Conservation (phyloP, 2,888 invertebrate genomes). For the Cepaea hortensis region DNA sequence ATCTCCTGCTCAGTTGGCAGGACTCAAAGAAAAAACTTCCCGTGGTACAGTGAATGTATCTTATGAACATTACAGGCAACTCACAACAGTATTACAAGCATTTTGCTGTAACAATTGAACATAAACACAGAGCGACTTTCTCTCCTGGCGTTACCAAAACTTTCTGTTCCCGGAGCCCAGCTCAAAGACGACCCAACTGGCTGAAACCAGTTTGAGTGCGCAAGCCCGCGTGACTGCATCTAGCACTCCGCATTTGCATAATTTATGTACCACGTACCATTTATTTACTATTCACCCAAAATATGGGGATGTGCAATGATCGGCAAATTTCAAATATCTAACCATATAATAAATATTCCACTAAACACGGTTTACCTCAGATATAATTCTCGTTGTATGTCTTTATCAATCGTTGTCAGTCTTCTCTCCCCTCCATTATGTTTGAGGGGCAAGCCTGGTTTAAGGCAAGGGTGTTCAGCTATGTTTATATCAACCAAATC, state of each 20-base stretch:
- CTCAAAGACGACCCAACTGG: conserved; percentile 2
- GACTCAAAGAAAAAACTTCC: conserved; percentile 17
- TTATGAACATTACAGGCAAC: conserved; percentile 38
- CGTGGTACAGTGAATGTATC: background rate
- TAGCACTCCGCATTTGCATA: conserved; percentile 61
- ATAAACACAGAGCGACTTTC: conserved; percentile 26
- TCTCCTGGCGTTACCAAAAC: conserved; percentile 23
- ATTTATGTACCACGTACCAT: conserved; percentile 57
- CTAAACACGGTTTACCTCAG: conserved; percentile 47
- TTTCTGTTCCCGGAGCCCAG: conserved; percentile 8
- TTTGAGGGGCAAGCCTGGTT: conserved; percentile 23
- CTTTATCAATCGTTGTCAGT: conserved; percentile 15
- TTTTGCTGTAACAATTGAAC: conserved; percentile 30
- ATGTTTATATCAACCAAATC: background rate
- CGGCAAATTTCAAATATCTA: background rate
- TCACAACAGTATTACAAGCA: conserved; percentile 21
- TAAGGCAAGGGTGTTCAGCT: conserved; percentile 21
- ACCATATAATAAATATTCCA: conserved; percentile 18
- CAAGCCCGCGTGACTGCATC: conserved; percentile 36
- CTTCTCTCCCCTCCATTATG: conserved; percentile 19
- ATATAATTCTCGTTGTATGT: conserved; percentile 4
- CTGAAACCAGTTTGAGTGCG: conserved; percentile 30
- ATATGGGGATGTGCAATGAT: background rate
- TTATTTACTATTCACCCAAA: background rate
- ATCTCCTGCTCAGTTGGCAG: background rate